phyloP scores from a whole-genome alignment of 2,113 vertebrate species.

The Lichenostomus cassidix region DNA sequence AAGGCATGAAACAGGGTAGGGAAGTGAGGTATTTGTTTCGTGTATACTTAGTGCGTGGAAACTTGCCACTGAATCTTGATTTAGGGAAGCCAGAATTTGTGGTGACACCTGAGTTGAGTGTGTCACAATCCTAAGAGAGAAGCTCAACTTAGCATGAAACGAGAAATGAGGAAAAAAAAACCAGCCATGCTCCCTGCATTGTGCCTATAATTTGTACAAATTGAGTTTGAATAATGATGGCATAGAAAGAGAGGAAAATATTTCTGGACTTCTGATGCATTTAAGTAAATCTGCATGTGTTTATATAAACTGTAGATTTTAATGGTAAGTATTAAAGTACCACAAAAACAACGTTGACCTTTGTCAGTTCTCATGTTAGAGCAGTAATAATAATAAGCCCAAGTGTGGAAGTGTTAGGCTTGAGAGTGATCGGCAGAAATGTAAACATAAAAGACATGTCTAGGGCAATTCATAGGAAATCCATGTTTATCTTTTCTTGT shows the following conservation, averaged over 20 bases:
- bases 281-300: not conserved
- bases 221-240: not conserved
- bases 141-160: not conserved
- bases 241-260: not conserved
- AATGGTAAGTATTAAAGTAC: not conserved
- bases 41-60: not conserved
- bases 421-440: not conserved
- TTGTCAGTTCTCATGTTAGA: not conserved
- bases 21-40: not conserved
- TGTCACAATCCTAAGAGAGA: not conserved
- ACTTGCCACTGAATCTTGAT: not conserved
- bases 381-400: not conserved
- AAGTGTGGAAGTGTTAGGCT: not conserved
- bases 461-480: not conserved
- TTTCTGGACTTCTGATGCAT: not conserved
- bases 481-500: not conserved
- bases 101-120: accelerated
- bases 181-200: accelerated
- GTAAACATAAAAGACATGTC: not conserved
- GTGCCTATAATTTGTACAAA: not conserved
- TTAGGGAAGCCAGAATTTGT: not conserved
- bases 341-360: not conserved
- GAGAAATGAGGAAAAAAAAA: not conserved
- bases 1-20: not conserved
- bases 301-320: not conserved